A percentile compares a stretch with the other conserved stretches of the same genome.
Evolutionary conservation across 1,140 invertebrate species (phyloP).

Genomic region (Rhagoletis pomonella): DNA sequence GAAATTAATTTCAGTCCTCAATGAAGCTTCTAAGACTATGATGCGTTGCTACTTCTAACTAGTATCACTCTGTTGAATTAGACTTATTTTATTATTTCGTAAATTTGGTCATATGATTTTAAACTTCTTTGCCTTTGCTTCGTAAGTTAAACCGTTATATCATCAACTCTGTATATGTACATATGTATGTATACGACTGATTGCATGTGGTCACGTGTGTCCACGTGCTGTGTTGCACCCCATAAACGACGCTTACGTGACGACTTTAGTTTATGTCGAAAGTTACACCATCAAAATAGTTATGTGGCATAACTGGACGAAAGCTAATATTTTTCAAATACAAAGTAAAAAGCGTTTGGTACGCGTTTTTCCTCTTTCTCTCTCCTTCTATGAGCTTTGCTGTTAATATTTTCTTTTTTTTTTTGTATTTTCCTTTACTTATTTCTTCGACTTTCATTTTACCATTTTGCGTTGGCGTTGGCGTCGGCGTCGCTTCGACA

Average conservation of each 20-base stretch:
- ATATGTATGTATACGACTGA: background rate
- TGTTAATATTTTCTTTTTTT: background rate
- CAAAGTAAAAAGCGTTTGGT: background rate
- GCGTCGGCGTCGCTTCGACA: too few species aligned
- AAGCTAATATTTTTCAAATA: slow-evolving; percentile 5
- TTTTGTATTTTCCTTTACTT: background rate
- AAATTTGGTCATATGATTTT: background rate
- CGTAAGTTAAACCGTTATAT: background rate
- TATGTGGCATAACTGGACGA: background rate
- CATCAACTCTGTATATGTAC: background rate
- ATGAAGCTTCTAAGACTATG: too few species aligned
- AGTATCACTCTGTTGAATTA: too few species aligned
- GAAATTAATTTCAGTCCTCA: too few species aligned
- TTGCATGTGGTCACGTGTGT: slow-evolving; percentile 22
- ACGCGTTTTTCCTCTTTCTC: background rate
- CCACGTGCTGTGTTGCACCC: background rate
- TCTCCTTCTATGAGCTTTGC: background rate
- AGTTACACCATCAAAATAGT: slow-evolving; percentile 56
- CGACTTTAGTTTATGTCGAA: slow-evolving; percentile 70
- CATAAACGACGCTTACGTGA: slow-evolving; percentile 73
- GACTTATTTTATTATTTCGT: too few species aligned
- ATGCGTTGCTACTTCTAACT: too few species aligned
- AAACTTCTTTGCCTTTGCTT: background rate
- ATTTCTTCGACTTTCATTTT: background rate
- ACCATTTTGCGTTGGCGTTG: background rate